phyloP scores from a whole-genome alignment of 2,113 vertebrate genomes.

The Cyanoramphus novaezelandiae region DNA sequence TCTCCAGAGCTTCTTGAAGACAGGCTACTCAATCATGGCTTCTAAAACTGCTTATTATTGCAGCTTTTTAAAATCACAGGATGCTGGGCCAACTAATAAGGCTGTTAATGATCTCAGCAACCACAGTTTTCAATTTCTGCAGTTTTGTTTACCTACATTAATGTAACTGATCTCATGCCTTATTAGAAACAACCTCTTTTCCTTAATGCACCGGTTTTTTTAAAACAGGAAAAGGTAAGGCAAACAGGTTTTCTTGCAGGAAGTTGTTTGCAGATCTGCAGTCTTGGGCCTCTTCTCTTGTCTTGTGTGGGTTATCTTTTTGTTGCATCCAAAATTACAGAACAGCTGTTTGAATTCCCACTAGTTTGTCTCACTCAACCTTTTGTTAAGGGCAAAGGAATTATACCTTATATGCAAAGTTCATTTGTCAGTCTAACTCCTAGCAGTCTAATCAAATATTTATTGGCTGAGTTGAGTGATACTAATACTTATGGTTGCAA shows the following conservation, averaged over 20 bases:
- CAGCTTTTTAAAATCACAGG: not conserved
- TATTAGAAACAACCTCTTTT: not conserved
- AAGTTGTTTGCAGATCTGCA: not conserved
- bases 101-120: not conserved
- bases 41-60: not conserved
- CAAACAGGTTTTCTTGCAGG: not conserved
- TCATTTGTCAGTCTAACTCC: not conserved
- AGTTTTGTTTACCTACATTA: not conserved
- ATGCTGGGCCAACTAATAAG: not conserved
- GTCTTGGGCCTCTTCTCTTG: not conserved
- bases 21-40: not conserved
- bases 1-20: not conserved
- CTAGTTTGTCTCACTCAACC: not conserved
- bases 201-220: not conserved
- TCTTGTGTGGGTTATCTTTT: not conserved
- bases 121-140: not conserved
- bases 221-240: not conserved
- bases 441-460: not conserved
- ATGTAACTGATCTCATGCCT: not conserved
- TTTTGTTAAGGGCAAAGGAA: not conserved
- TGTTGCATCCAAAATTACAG: not conserved
- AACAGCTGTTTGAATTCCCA: not conserved
- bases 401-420: not conserved
- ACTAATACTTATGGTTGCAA: not conserved
- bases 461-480: not conserved